Evolutionary conservation across 2,113 vertebrate species (phyloP).

Genomic region (Motacilla alba): DNA sequence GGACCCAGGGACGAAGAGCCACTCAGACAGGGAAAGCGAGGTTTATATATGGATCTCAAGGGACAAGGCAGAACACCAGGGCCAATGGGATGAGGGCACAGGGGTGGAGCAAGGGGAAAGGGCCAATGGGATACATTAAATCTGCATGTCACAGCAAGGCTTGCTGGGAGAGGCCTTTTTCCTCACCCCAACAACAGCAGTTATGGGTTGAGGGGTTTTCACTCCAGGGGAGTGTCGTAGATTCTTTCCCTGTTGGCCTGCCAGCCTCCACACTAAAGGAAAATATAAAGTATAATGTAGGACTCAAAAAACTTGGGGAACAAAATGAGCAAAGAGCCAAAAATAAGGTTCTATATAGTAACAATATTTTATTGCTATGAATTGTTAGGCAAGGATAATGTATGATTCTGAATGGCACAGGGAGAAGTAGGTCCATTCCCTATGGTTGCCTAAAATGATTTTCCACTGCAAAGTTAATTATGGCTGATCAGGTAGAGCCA

Average conservation of each 20-base stretch:
- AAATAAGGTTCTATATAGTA: not conserved
- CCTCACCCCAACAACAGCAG: not conserved
- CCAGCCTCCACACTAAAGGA: not conserved
- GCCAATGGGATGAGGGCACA: not conserved
- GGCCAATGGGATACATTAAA: not conserved
- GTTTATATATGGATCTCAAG: not conserved
- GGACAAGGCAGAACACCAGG: not conserved
- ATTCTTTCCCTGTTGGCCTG: not conserved
- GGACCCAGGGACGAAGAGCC: fast-evolving
- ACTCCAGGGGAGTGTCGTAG: too few relatives aligned
- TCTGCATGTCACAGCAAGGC: not conserved
- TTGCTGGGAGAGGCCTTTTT: not conserved
- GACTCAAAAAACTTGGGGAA: not conserved
- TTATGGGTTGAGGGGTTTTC: not conserved
- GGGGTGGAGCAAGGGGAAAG: not conserved
- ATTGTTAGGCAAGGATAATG: not conserved
- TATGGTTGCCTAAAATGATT: not conserved
- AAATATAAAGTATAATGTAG: not conserved
- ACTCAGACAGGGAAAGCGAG: fast-evolving
- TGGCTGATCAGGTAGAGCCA: not conserved
- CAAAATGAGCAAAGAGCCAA: not conserved
- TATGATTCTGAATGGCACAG: not conserved
- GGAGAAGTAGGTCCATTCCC: not conserved
- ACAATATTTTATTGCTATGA: not conserved
- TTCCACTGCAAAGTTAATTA: not conserved